Percentiles rank a stretch among this genome's conserved stretches.
phyloP scores from a whole-genome alignment of 1,140 invertebrate genomes.

The Anagrus nilaparvatae region DNA sequence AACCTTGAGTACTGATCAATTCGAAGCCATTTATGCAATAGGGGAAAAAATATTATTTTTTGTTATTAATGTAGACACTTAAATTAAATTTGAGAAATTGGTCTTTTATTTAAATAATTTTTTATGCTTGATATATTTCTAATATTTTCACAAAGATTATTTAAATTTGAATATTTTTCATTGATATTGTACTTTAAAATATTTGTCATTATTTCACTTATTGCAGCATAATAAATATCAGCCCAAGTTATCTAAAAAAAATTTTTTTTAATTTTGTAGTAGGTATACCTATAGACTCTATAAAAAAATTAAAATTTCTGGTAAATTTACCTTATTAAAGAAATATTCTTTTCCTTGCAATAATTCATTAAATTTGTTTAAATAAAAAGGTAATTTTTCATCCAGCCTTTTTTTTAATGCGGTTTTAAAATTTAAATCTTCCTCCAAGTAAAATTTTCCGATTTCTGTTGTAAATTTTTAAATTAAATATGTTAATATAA shows the following conservation, averaged over 20 bases:
- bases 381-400: constrained; percentile 27
- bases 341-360: constrained; percentile 38
- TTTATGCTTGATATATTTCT: no score
- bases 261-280: neutral
- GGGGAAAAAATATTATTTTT: no score
- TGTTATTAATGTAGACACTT: no score
- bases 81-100: no score
- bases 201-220: constrained; percentile 26
- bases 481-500: no score
- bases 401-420: constrained; percentile 25
- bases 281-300: neutral
- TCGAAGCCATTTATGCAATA: no score
- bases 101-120: no score
- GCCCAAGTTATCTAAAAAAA: constrained; percentile 35
- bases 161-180: constrained; percentile 30
- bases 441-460: constrained; percentile 17
- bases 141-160: constrained; percentile 32
- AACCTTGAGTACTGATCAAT: no score
- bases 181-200: constrained; percentile 27
- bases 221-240: constrained; percentile 34
- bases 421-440: constrained; percentile 21
- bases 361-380: constrained; percentile 41
- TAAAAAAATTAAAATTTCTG: no score
- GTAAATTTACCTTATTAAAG: constrained; percentile 41
- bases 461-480: no score